These are phyloP conservation scores for Boleophthalmus pectinirostris DNA, from an alignment of 2,113 vertebrate species.

Conservation along the genomic window DNA sequence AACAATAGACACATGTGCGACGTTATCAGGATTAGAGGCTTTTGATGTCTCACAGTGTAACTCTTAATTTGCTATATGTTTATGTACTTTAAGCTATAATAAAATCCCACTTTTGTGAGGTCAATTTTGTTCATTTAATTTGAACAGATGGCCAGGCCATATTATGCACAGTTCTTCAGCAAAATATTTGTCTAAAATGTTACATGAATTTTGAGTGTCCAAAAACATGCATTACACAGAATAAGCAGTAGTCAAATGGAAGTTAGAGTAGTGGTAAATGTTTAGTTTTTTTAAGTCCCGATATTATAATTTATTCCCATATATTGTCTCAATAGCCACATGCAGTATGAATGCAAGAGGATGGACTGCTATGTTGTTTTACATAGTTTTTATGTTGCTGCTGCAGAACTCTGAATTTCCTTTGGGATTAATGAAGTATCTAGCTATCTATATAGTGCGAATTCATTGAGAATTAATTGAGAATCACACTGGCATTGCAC, in stretches of 20 bases:
- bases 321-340: no score
- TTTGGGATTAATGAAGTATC: no score
- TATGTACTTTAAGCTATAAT: not conserved
- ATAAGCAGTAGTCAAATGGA: not conserved
- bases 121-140: not conserved
- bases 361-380: no score
- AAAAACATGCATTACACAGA: not conserved
- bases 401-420: no score
- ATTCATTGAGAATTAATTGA: not conserved
- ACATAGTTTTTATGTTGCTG: no score
- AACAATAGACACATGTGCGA: slow-evolving; percentile 21
- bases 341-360: no score
- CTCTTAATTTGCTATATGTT: not conserved
- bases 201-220: not conserved
- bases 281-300: no score
- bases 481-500: not conserved
- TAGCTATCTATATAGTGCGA: no score
- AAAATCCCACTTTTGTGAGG: not conserved
- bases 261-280: not conserved
- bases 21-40: not conserved
- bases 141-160: not conserved
- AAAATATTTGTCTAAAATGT: not conserved
- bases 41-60: not conserved
- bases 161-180: not conserved
- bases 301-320: no score